Evolutionary conservation across 2,797 vertebrate genomes (phyloP).

Genomic region (Scarus forsteni): DNA sequence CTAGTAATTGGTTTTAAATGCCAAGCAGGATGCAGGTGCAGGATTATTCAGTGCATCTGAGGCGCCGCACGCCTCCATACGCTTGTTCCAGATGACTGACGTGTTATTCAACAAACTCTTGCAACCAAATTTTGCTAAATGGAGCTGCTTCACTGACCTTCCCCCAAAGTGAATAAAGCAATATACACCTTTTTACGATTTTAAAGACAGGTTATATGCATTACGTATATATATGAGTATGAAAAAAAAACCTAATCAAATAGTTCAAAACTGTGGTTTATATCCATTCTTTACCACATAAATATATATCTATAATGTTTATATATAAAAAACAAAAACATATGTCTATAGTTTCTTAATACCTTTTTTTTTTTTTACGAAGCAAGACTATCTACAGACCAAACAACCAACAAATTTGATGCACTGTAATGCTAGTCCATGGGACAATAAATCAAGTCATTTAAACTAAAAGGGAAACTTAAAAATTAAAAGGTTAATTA

Average conservation of each 20-base stretch:
- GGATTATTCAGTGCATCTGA: slow-evolving; percentile 89
- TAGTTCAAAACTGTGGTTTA: slow-evolving; percentile 94
- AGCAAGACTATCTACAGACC: slow-evolving; percentile 98
- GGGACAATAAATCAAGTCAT: slow-evolving; percentile 88
- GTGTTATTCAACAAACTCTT: slow-evolving; percentile 88
- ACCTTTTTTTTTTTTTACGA: slow-evolving; percentile 80
- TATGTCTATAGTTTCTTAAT: slow-evolving; percentile 90
- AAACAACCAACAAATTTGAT: slow-evolving; percentile 94
- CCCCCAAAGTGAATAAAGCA: slow-evolving; percentile 94
- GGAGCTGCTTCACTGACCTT: slow-evolving; percentile 88
- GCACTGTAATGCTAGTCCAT: slow-evolving; percentile 94
- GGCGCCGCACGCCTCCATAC: slow-evolving; percentile 84
- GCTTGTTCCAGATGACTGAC: slow-evolving; percentile 82
- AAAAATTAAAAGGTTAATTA: slow-evolving; percentile 85
- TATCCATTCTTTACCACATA: slow-evolving; percentile 96
- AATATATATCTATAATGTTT: slow-evolving; percentile 90
- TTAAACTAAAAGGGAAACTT: slow-evolving; percentile 81
- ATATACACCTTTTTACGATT: slow-evolving; percentile 91
- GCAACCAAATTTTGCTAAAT: slow-evolving; percentile 88
- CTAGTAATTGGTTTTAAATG: slow-evolving; percentile 88
- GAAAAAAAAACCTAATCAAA: slow-evolving; percentile 88
- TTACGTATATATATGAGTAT: slow-evolving; percentile 91
- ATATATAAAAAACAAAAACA: slow-evolving; percentile 86
- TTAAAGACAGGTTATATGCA: slow-evolving; percentile 95
- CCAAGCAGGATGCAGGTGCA: slow-evolving; percentile 91